These are phyloP conservation scores for Drosophila mulleri DNA, from an alignment of 2,888 invertebrate species.

Conservation along the genomic window DNA sequence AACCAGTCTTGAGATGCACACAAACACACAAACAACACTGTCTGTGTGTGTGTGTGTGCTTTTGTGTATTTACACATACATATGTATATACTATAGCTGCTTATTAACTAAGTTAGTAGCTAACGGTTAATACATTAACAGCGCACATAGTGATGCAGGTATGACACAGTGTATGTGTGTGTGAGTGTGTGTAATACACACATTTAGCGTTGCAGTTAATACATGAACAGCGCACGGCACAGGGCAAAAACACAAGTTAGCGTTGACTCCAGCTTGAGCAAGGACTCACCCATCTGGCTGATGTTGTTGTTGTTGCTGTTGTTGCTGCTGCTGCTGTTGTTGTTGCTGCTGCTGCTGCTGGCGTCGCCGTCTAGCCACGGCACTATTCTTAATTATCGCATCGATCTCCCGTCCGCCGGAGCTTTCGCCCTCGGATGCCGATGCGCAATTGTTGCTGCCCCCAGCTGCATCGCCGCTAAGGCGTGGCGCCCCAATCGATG, in stretches of 20 bases:
- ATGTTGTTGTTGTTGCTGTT: too few species aligned
- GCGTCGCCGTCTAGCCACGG: conserved; percentile 84
- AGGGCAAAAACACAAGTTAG: conserved; percentile 23
- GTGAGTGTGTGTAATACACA: background rate
- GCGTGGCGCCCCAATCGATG: conserved; percentile 78
- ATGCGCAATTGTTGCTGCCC: conserved; percentile 62
- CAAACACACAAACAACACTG: conserved; percentile 29
- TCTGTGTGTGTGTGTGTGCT: background rate
- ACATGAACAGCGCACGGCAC: conserved; percentile 51
- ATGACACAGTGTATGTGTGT: background rate
- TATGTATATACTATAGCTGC: background rate
- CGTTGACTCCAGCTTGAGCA: conserved; percentile 41
- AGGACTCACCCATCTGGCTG: conserved; percentile 86
- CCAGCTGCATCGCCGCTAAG: conserved; percentile 2
- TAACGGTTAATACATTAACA: conserved; percentile 6
- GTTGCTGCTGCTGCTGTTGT: conserved; percentile 14
- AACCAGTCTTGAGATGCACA: conserved; percentile 66
- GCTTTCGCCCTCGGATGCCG: conserved; percentile 86
- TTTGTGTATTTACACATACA: background rate
- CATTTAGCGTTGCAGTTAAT: conserved; percentile 47
- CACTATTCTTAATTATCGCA: conserved; percentile 86
- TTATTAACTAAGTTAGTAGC: conserved; percentile 3
- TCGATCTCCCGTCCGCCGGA: conserved; percentile 86
- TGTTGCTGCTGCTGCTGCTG: conserved; percentile 80
- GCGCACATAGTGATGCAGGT: conserved; percentile 31